These are phyloP conservation scores for Drosophila greeni DNA, from an alignment of 2,888 invertebrate species.

Conservation along the genomic window DNA sequence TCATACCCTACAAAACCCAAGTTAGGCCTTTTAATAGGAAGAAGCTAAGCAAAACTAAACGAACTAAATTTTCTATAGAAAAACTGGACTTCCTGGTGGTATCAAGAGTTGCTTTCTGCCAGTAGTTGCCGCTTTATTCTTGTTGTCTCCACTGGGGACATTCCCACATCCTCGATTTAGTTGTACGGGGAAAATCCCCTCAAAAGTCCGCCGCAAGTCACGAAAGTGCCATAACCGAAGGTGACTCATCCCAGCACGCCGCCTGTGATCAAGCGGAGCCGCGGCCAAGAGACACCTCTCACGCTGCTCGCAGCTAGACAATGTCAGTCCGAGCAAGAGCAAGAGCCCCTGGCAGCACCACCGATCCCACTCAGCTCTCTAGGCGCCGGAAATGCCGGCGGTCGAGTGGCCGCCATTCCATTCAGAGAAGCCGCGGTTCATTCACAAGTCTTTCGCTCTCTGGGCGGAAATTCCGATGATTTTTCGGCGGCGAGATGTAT, in stretches of 20 bases:
- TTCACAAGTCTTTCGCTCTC: slow-evolving; percentile 14
- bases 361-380: slow-evolving; percentile 28
- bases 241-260: slow-evolving; percentile 24
- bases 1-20: background rate
- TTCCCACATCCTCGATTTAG: slow-evolving; percentile 23
- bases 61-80: background rate
- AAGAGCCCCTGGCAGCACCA: slow-evolving; percentile 7
- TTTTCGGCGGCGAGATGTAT: slow-evolving; percentile 22
- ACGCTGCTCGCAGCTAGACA: slow-evolving; percentile 5
- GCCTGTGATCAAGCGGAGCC: slow-evolving; percentile 17
- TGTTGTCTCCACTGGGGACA: slow-evolving; percentile 13
- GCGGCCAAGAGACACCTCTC: slow-evolving; percentile 22
- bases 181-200: slow-evolving; percentile 33
- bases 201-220: slow-evolving; percentile 35
- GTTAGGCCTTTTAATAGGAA: background rate
- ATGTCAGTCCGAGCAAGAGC: slow-evolving; percentile 3
- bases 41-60: too few relatives aligned
- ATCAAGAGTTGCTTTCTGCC: background rate
- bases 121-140: background rate
- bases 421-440: slow-evolving; percentile 42
- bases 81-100: background rate
- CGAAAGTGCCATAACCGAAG: slow-evolving; percentile 33
- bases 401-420: slow-evolving; percentile 30
- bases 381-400: slow-evolving; percentile 37
- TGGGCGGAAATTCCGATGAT: slow-evolving; percentile 38